phyloP scores from a whole-genome alignment of 2,888 invertebrate genomes.

The Charanyca ferruginea region DNA sequence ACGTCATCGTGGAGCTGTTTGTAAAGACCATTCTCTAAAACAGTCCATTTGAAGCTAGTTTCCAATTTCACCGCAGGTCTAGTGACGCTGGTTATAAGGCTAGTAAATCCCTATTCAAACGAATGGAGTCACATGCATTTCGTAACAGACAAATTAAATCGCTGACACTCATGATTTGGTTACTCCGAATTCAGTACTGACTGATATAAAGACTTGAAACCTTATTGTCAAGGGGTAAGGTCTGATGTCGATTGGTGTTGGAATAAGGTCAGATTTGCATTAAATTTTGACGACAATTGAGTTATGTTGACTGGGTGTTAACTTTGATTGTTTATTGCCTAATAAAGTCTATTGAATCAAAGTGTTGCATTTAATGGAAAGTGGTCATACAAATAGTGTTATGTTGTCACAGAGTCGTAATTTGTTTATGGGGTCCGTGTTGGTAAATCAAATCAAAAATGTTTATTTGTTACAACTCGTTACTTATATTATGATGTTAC shows the following conservation, averaged over 20 bases:
- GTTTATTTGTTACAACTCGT: too few species aligned
- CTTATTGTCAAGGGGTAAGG: not conserved
- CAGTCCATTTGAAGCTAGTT: not conserved
- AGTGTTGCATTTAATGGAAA: slow-evolving; percentile 25
- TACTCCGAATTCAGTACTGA: slow-evolving; percentile 41
- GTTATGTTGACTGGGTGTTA: slow-evolving; percentile 63
- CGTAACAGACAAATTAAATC: slow-evolving; percentile 70
- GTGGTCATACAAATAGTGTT: slow-evolving; percentile 10
- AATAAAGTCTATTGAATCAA: slow-evolving; percentile 55
- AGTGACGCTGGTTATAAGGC: slow-evolving; percentile 29
- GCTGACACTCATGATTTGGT: slow-evolving; percentile 60
- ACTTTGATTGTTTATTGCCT: slow-evolving; percentile 54
- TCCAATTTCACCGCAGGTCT: slow-evolving; percentile 20
- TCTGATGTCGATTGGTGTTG: not conserved
- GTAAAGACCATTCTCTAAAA: not conserved
- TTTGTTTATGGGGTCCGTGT: slow-evolving; percentile 5
- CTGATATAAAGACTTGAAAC: slow-evolving; percentile 16
- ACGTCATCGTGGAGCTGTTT: not conserved
- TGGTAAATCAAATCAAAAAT: not conserved
- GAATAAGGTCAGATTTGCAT: slow-evolving; percentile 72
- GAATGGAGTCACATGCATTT: slow-evolving; percentile 63
- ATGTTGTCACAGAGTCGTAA: slow-evolving; percentile 2
- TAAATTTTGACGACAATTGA: slow-evolving; percentile 70
- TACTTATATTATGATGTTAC: too few species aligned
- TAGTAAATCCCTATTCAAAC: slow-evolving; percentile 67